phyloP scores from a whole-genome alignment of 1,140 invertebrate species.

The Drosophila watanabei region DNA sequence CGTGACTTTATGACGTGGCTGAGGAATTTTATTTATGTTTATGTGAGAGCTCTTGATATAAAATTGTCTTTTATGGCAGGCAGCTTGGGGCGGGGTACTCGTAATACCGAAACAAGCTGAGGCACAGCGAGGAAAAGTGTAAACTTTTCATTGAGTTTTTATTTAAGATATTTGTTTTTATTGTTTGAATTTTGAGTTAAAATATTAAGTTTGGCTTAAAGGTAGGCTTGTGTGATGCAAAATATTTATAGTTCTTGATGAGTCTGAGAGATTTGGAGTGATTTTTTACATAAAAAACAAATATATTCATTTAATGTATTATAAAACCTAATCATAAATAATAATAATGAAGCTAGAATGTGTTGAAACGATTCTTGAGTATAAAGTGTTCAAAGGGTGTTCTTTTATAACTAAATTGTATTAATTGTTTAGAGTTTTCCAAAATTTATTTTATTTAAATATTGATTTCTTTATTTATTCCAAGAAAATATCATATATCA shows the following conservation, averaged over 20 bases:
- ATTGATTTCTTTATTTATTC: neutral
- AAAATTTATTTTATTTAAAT: no score
- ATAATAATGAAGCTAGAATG: no score
- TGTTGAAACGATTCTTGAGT: no score
- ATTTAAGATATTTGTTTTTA: neutral
- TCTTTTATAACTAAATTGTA: no score
- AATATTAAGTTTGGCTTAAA: neutral
- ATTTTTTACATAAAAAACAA: neutral
- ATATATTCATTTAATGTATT: no score
- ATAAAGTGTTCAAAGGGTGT: no score
- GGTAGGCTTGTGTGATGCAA: no score
- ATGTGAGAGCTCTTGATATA: slow-evolving; percentile 68
- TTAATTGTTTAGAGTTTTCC: no score
- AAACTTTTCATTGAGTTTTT: neutral
- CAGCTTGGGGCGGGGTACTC: slow-evolving; percentile 3
- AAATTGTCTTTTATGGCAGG: slow-evolving; percentile 68
- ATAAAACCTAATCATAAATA: no score
- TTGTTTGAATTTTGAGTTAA: neutral
- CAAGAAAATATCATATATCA: neutral
- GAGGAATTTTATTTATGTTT: slow-evolving; percentile 73
- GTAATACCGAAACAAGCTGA: slow-evolving; percentile 8
- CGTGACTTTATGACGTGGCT: slow-evolving; percentile 63
- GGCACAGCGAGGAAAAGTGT: slow-evolving; percentile 6
- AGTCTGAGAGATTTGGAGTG: neutral
- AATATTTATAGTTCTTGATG: neutral